Base-by-base conservation (phyloP, 2,797 vertebrate genomes). In the Sebastes matsubarae region DNA sequence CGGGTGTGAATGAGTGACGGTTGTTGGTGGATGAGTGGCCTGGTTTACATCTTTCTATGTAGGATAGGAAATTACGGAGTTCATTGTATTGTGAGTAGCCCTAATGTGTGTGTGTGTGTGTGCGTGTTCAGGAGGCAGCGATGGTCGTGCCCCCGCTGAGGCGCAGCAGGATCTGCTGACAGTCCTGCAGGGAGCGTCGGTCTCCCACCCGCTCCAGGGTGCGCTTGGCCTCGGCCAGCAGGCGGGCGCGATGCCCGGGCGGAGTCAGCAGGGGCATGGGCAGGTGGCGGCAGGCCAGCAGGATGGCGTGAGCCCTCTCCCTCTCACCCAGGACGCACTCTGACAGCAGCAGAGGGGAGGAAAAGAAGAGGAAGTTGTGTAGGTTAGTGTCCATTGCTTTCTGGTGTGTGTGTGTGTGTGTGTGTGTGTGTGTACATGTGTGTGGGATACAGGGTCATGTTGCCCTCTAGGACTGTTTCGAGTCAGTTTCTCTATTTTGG, bases 161-260 rank as follows among this genome's bases (percentile, higher is more conserved):
- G 75, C 97, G 97, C 88, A 99, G 96, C 5, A 99, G 95, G 93
- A 99, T 97, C 92, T 99, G 97, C 89, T 99, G 98, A 91, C 98
- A 99, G 96, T 99, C 98, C 1, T 94, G 97, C 90, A 98, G 96
- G 2, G 97, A 98, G 10, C 98, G 97, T 0, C 96, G 97, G 95
- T 99, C 98, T 5, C 99, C 99, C 72, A 97, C 97, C 3, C 98
- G 97, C 96, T 99, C 98, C 94, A 99, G 93, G 4, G 97, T 99
- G 82, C 98, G 97, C 58, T 98, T 98, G 0, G 99, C 98, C 88
- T 99, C 98, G 0, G 98, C 98, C 89, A 99, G 95, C 91, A 99
- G 96, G 57, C 97, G 96, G 0, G 97, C 97, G 0, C 97, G 96
- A 94, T 99, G 98, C 70, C 98, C 97, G 0, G 98, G 98, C 0